Evolutionary conservation across 2,113 vertebrate genomes (phyloP).

Genomic region (Ranitomeya imitator): DNA sequence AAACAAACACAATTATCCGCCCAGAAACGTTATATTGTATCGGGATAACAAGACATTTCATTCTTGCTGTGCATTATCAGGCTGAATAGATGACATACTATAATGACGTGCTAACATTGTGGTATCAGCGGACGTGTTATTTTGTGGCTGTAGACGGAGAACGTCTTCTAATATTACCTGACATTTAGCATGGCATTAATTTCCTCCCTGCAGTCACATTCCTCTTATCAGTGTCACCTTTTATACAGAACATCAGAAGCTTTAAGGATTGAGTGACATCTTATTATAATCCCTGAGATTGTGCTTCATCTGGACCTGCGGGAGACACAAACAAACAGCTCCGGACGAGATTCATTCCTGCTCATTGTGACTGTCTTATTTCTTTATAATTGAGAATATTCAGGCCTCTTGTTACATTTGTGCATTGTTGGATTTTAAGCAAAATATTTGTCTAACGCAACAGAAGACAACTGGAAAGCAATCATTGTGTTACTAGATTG

Average conservation of each 20-base stretch:
- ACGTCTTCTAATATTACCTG: conserved; percentile 26
- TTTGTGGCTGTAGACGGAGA: background rate
- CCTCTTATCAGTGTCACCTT: conserved; percentile 23
- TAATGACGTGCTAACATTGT: background rate
- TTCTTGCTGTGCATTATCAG: background rate
- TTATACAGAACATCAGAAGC: conserved; percentile 2
- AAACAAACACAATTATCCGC: no score
- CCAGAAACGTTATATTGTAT: background rate
- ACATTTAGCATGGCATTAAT: conserved; percentile 26
- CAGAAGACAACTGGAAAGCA: no score
- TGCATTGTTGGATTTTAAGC: background rate
- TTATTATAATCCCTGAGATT: conserved; percentile 38
- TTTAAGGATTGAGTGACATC: conserved; percentile 30
- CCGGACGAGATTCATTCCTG: background rate
- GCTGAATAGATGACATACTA: background rate
- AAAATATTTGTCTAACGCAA: background rate
- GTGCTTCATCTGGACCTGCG: background rate
- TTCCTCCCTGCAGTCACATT: background rate
- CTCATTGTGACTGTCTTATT: background rate
- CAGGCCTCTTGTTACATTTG: background rate
- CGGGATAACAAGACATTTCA: background rate
- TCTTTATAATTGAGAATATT: background rate
- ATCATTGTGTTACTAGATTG: no score
- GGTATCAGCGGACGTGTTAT: background rate
- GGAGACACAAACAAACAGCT: background rate